Evolutionary conservation across 2,888 invertebrate species (phyloP).

Genomic region (Stratiomys singularior): DNA sequence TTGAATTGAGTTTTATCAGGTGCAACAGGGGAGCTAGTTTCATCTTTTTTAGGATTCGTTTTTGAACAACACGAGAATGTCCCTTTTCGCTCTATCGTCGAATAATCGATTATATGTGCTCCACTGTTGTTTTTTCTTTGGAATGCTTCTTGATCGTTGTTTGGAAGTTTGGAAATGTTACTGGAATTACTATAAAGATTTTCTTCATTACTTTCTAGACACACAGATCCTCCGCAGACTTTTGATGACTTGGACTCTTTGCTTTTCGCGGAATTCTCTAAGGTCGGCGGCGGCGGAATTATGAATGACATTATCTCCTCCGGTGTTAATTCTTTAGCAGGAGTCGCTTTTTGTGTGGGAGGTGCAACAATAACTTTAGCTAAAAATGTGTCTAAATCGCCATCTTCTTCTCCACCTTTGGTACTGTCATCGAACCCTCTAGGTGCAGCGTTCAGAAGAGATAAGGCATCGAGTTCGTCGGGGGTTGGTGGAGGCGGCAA

Average conservation of each 20-base stretch:
- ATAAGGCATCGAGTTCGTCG: slow-evolving; percentile 79
- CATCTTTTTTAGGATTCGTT: slow-evolving; percentile 68
- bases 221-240: slow-evolving; percentile 64
- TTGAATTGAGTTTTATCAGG: slow-evolving; percentile 67
- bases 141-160: slow-evolving; percentile 35
- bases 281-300: slow-evolving; percentile 80
- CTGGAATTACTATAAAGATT: slow-evolving; percentile 69
- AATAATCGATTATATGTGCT: slow-evolving; percentile 74
- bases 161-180: slow-evolving; percentile 47
- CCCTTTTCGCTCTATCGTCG: slow-evolving; percentile 77
- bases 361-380: slow-evolving; percentile 83
- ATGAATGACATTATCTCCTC: slow-evolving; percentile 88
- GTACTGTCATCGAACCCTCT: slow-evolving; percentile 78
- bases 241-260: slow-evolving; percentile 55
- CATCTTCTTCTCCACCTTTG: slow-evolving; percentile 57
- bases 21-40: slow-evolving; percentile 59
- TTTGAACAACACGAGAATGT: slow-evolving; percentile 79
- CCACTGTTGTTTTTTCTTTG: slow-evolving; percentile 45
- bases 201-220: slow-evolving; percentile 63
- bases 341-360: slow-evolving; percentile 78
- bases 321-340: slow-evolving; percentile 80
- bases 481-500: slow-evolving; percentile 89
- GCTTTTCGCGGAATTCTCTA: slow-evolving; percentile 56
- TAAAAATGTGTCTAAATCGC: slow-evolving; percentile 83
- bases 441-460: slow-evolving; percentile 78